These are phyloP conservation scores for Rhogogaster chlorosoma DNA, from an alignment of 2,888 invertebrate genomes.

Conservation along the genomic window DNA sequence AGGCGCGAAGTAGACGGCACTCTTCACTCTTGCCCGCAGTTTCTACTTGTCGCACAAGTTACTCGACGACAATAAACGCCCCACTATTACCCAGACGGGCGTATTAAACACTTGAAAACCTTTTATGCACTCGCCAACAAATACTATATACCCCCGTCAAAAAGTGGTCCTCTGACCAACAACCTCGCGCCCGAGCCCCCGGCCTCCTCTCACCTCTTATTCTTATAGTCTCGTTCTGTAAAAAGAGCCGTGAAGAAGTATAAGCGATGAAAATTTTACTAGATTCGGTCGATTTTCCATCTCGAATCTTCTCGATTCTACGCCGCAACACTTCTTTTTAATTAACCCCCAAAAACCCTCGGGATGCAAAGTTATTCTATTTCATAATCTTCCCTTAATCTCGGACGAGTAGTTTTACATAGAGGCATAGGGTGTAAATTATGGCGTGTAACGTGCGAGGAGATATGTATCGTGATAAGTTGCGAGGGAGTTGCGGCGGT, in stretches of 20 bases:
- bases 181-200: slow-evolving; percentile 50
- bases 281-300: too few species aligned
- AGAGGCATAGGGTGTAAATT: neutral
- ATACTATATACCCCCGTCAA: slow-evolving; percentile 61
- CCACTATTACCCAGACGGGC: slow-evolving; percentile 66
- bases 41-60: slow-evolving; percentile 15
- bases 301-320: neutral
- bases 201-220: neutral
- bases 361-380: neutral
- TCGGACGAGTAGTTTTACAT: neutral
- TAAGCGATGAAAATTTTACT: too few species aligned
- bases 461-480: neutral
- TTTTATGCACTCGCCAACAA: slow-evolving; percentile 73
- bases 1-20: slow-evolving; percentile 7
- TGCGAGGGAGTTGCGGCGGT: neutral
- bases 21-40: slow-evolving; percentile 14
- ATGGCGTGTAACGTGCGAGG: neutral
- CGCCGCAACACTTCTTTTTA: neutral
- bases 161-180: slow-evolving; percentile 60
- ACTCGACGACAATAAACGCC: slow-evolving; percentile 65
- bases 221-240: neutral
- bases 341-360: neutral
- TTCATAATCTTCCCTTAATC: neutral
- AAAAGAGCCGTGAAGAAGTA: neutral
- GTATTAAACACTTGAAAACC: slow-evolving; percentile 74